phyloP scores from a whole-genome alignment of 2,888 invertebrate genomes.

The Watsonalla cultraria region DNA sequence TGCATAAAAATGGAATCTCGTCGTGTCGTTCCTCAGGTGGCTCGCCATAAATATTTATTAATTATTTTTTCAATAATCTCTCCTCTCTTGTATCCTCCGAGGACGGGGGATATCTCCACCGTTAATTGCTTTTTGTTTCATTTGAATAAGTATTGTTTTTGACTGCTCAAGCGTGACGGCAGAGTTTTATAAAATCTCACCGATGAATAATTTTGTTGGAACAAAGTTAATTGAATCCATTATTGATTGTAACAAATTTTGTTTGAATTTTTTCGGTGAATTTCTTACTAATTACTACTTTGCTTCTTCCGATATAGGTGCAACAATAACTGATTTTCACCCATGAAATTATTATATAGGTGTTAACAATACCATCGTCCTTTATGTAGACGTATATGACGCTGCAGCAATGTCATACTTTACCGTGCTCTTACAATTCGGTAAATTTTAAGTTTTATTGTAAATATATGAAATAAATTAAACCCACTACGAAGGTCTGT shows the following conservation, averaged over 20 bases:
- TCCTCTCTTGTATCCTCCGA: slow-evolving; percentile 64
- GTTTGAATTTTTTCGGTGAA: slow-evolving; percentile 17
- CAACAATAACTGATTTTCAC: neutral
- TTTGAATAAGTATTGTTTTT: slow-evolving; percentile 79
- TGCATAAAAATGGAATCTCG: slow-evolving; percentile 68
- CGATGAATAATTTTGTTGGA: slow-evolving; percentile 67
- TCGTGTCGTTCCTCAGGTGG: slow-evolving; percentile 72
- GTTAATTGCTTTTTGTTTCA: slow-evolving; percentile 79
- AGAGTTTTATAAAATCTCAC: slow-evolving; percentile 64
- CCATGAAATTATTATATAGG: too few relatives aligned
- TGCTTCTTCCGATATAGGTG: slow-evolving; percentile 3
- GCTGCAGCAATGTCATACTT: too few relatives aligned
- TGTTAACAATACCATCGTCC: too few relatives aligned
- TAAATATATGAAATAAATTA: too few relatives aligned
- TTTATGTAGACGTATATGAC: too few relatives aligned
- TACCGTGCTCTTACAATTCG: too few relatives aligned
- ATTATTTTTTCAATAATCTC: slow-evolving; percentile 80
- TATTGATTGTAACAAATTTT: slow-evolving; percentile 41
- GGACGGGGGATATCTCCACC: slow-evolving; percentile 72
- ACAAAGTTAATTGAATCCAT: slow-evolving; percentile 56
- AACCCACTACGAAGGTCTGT: too few relatives aligned
- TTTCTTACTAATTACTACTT: slow-evolving; percentile 13
- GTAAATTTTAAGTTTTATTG: too few relatives aligned
- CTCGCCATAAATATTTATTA: slow-evolving; percentile 78
- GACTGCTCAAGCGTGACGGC: slow-evolving; percentile 67